Evolutionary conservation across 2,113 vertebrate genomes (phyloP).

Genomic region (Alosa alosa): DNA sequence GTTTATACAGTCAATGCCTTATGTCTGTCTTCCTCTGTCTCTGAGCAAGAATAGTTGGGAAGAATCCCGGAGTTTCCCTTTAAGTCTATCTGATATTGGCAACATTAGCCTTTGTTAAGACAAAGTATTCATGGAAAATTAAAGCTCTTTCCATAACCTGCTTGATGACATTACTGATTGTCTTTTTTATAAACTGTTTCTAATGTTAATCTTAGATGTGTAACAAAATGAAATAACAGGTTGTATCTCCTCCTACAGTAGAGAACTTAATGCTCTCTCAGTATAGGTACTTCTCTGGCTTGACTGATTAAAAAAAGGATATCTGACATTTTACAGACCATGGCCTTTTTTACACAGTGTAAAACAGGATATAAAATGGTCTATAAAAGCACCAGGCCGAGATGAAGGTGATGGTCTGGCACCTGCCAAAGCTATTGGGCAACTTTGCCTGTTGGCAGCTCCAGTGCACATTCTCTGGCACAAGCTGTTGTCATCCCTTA

Average conservation of each 20-base stretch:
- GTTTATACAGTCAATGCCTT: too few species aligned
- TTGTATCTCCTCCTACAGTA: not conserved
- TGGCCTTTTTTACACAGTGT: conserved; percentile 10
- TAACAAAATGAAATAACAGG: not conserved
- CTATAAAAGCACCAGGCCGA: not conserved
- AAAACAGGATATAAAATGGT: not conserved
- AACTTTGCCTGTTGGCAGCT: not conserved
- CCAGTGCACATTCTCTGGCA: not conserved
- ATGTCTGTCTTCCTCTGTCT: too few species aligned
- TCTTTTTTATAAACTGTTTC: not conserved
- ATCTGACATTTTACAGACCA: conserved; percentile 12
- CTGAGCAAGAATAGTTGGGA: too few species aligned
- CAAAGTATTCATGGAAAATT: not conserved
- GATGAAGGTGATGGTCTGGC: not conserved
- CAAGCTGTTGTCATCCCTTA: not conserved
- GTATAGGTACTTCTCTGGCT: not conserved
- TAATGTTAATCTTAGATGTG: not conserved
- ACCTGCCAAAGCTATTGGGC: conserved; percentile 12
- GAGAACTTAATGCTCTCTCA: not conserved
- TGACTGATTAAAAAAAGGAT: not conserved
- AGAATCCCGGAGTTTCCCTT: too few species aligned
- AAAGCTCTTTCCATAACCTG: not conserved
- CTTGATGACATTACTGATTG: not conserved
- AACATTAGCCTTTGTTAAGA: not conserved
- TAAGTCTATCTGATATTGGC: not conserved